Evolutionary conservation across 2,797 vertebrate genomes (phyloP), one percentile per base, ranked within the genome.

Genomic region (Enteromius radiatus): DNA sequence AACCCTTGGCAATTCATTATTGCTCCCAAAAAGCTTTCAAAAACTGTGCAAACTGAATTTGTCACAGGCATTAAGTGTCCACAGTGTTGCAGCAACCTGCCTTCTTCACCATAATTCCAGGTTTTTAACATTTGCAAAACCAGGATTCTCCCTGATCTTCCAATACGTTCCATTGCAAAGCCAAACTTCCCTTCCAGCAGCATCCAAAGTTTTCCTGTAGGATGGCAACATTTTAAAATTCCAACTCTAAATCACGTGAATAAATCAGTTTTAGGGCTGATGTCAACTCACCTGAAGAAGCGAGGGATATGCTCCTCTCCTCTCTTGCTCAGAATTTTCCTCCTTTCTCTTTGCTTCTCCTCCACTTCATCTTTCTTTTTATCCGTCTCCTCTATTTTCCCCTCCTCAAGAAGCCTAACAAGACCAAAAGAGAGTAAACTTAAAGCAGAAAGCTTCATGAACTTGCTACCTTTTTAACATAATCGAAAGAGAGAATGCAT

Each of bases 341-440:
- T 95, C 23, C 92, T 86, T 82, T 96, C 95, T 67, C 97, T 92
- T 91, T 99, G 97, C 0, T 93, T 89, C 87, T 96, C 96, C 89
- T 99, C 97, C 0, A 98, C 92, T 1, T 95, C 93, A 1, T 97
- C 95, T 91, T 99, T 99, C 91, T 93, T 95, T 11, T 84, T 92
- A 89, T 98, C 97, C 0, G 96, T 92, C 0, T 96, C 96, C 0
- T 97, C 93, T 80, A 97, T 91, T 9, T 91, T 92, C 21, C 97
- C 97, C n/a, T 98, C 96, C 87, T 99, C 97, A 90, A 99, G 91
- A 92, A 97, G 91, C 90, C 97, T 98, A 81, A 47, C 65, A 14
- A n/a, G 21, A 41, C 2, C 73, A 12, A 31, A 21, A 41, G 1
- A 59, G 2, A 69, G 61, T 4, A 31, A 28, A 70, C 45, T 68